A percentile compares a stretch with the other conserved stretches of the same genome.
Conservation (phyloP, 2,797 vertebrate genomes). For the Megaceryle alcyon region DNA sequence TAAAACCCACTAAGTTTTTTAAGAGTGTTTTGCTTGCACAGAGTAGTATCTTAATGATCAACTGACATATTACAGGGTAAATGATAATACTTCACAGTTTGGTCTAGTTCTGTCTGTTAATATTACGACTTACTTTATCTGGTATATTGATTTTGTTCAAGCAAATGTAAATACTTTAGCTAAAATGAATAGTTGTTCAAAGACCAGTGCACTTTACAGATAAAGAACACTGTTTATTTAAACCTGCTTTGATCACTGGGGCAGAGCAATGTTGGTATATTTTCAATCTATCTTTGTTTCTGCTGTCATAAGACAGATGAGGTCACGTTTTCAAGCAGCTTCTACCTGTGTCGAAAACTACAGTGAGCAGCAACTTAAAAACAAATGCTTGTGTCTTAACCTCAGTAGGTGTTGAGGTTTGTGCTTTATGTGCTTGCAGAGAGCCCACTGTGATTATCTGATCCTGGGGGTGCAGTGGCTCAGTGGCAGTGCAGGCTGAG, state of each 20-base stretch:
- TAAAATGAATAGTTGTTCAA: constrained; percentile 73
- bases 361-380: constrained; percentile 9
- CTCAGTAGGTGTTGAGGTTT: constrained; percentile 18
- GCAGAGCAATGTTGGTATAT: constrained; percentile 52
- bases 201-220: constrained; percentile 71
- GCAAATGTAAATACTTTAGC: constrained; percentile 72
- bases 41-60: constrained; percentile 50
- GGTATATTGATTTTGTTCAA: constrained; percentile 62
- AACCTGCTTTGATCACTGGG: constrained; percentile 77
- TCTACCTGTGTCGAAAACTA: constrained; percentile 51
- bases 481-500: neutral
- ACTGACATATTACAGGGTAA: constrained; percentile 18
- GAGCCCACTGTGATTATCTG: neutral
- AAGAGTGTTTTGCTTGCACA: constrained; percentile 47
- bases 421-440: constrained; percentile 17
- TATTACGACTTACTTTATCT: constrained; percentile 42
- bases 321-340: constrained; percentile 59
- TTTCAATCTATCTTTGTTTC: constrained; percentile 70
- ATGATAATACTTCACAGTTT: constrained; percentile 24
- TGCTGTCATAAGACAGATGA: constrained; percentile 65
- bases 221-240: constrained; percentile 74
- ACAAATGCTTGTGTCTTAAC: constrained; percentile 7
- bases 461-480: constrained; percentile 25
- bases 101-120: constrained; percentile 49
- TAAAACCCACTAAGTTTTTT: constrained; percentile 49